These are phyloP conservation scores for Monomorium pharaonis DNA, from an alignment of 1,140 invertebrate genomes.

Conservation along the genomic window DNA sequence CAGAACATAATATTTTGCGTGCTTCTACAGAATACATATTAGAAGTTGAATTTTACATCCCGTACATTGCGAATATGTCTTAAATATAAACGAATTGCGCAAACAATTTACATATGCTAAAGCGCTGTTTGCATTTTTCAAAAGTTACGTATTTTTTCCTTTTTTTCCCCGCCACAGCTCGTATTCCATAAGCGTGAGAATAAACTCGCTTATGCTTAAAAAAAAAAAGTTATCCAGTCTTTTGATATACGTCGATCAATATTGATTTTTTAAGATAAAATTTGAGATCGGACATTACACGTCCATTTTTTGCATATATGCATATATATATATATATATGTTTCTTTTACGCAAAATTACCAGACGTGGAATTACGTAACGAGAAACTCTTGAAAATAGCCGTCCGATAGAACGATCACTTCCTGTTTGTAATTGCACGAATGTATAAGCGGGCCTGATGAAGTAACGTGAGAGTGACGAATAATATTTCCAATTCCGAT, in stretches of 20 bases:
- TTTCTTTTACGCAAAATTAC: neutral
- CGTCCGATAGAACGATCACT: neutral
- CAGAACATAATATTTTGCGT: neutral
- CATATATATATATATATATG: too few species aligned
- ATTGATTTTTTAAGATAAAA: conserved; percentile 12
- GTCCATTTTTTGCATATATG: neutral
- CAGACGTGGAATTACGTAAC: neutral
- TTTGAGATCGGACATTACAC: neutral
- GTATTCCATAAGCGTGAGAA: conserved; percentile 2
- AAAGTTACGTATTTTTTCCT: neutral
- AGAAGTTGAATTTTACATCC: neutral
- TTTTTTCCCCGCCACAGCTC: neutral
- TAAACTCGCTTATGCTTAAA: neutral
- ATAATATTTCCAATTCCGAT: neutral
- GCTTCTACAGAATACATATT: neutral
- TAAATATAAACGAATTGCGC: neutral
- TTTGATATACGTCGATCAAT: conserved; percentile 4
- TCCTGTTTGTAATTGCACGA: neutral
- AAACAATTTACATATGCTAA: conserved; percentile 13
- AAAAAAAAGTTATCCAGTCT: neutral
- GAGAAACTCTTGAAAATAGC: neutral
- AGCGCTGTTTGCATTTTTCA: neutral
- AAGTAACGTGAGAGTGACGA: neutral
- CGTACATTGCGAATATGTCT: neutral
- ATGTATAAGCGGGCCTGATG: neutral